Percentiles rank a stretch among this genome's conserved stretches.
Conservation (phyloP, 2,888 invertebrate species). For the Dicranocentrus wangi region DNA sequence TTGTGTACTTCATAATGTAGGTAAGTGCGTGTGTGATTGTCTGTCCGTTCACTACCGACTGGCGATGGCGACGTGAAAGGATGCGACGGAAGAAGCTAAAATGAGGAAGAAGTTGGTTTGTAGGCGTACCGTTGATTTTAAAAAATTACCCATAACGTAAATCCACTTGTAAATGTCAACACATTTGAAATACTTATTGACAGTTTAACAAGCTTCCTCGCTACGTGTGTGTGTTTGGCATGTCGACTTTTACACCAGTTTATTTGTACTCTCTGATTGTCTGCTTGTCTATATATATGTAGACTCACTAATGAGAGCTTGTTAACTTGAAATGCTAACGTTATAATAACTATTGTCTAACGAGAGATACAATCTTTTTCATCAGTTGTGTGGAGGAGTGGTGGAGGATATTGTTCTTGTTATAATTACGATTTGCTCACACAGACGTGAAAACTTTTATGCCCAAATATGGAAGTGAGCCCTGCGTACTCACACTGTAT, state of each 20-base stretch:
- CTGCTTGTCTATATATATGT: neutral
- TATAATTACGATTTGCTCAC: constrained; percentile 9
- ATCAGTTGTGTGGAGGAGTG: neutral
- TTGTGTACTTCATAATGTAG: too few species aligned
- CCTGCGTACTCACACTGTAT: neutral
- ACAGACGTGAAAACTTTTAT: constrained; percentile 44
- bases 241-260: neutral
- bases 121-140: too few species aligned
- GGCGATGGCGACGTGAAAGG: too few species aligned
- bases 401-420: constrained; percentile 8
- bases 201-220: too few species aligned
- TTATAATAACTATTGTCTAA: neutral
- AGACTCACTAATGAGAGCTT: constrained; percentile 8
- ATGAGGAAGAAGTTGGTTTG: too few species aligned
- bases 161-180: too few species aligned
- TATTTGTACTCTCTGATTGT: too few species aligned
- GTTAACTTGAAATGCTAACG: neutral
- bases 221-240: neutral
- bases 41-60: too few species aligned
- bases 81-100: too few species aligned
- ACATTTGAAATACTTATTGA: too few species aligned
- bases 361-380: neutral
- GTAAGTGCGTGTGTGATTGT: too few species aligned
- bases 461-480: constrained; percentile 51
- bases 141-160: too few species aligned